Conservation (phyloP, 2,797 vertebrate genomes). For the Taeniopygia guttata region DNA sequence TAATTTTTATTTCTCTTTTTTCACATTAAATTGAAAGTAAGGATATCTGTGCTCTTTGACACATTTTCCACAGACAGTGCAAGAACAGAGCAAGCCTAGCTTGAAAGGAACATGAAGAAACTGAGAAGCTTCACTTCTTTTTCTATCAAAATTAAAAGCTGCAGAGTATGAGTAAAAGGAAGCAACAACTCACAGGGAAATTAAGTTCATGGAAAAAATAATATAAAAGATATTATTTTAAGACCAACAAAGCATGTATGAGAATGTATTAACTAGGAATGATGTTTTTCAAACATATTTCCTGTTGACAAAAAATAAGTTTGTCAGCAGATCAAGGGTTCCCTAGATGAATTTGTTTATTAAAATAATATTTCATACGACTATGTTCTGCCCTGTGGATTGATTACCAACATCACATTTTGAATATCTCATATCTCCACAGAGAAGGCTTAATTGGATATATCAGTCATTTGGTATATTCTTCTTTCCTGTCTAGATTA, state of each 20-base stretch:
- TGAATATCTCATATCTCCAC: conserved; percentile 4
- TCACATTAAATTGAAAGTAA: neutral
- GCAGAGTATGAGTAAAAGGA: neutral
- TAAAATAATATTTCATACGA: conserved; percentile 47
- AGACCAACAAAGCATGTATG: neutral
- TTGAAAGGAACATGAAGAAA: neutral
- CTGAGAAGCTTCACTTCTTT: neutral
- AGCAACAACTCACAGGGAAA: neutral
- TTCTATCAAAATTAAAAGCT: neutral
- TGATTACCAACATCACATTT: conserved; percentile 18
- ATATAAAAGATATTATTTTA: neutral
- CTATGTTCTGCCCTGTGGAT: neutral
- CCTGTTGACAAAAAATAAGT: neutral
- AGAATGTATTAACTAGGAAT: neutral
- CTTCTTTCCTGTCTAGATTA: conserved; percentile 1
- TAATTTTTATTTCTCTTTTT: neutral
- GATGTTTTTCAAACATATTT: neutral
- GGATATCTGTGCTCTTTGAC: neutral
- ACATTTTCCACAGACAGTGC: neutral
- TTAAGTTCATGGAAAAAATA: neutral
- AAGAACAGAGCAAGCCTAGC: neutral
- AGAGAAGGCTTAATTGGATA: conserved; percentile 42
- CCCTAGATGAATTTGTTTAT: conserved; percentile 40
- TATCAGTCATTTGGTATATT: conserved; percentile 46
- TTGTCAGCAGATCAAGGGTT: neutral